Conservation (phyloP, 2,113 vertebrate genomes). For the Daboia siamensis region DNA sequence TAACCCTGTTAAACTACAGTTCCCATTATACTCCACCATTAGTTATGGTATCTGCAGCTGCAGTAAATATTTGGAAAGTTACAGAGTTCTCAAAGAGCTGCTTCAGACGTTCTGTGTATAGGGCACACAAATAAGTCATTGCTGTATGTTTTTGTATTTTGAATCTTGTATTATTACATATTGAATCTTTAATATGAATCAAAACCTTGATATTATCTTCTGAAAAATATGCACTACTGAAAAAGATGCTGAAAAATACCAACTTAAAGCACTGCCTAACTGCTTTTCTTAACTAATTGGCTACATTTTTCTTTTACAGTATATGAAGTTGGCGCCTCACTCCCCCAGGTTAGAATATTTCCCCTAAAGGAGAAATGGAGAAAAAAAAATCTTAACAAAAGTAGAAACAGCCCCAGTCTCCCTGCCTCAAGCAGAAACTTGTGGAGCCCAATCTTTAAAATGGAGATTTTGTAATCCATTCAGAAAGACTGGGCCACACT, state of each 20-base stretch:
- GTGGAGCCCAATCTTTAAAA: too few species aligned
- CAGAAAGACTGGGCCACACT: too few species aligned
- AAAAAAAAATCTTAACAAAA: too few species aligned
- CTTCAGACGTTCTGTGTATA: neutral
- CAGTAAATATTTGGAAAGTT: neutral
- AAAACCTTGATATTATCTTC: neutral
- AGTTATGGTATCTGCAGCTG: neutral
- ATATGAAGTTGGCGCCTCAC: too few species aligned
- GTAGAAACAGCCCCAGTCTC: too few species aligned
- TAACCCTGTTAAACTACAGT: neutral
- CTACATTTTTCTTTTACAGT: neutral
- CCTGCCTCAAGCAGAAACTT: too few species aligned
- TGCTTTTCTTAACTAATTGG: neutral
- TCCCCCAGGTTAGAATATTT: too few species aligned
- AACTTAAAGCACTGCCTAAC: neutral
- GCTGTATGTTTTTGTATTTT: neutral
- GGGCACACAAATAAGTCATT: neutral
- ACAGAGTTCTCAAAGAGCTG: neutral
- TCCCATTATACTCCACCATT: neutral
- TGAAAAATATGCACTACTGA: neutral
- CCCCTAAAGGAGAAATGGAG: too few species aligned
- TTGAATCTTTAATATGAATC: neutral
- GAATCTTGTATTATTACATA: neutral
- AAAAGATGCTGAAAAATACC: neutral
- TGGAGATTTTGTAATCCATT: too few species aligned